Percentiles rank a stretch among this genome's conserved stretches.
These are phyloP conservation scores for Dendropsophus ebraccatus DNA, from an alignment of 2,113 vertebrate species.

Conservation along the genomic window DNA sequence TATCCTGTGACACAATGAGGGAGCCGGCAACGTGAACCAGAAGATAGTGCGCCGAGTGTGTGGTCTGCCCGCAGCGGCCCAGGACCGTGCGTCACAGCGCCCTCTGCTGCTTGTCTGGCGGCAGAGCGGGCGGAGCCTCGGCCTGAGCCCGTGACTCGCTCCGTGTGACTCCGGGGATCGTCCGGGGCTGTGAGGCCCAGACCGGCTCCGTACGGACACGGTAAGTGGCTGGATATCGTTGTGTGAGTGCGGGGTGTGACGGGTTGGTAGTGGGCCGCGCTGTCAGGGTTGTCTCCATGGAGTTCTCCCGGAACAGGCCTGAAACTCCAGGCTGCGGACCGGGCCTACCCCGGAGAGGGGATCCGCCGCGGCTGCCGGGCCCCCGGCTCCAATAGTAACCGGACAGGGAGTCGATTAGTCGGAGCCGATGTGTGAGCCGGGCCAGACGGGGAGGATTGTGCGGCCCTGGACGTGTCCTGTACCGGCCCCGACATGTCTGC, in stretches of 20 bases:
- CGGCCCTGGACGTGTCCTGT: neutral
- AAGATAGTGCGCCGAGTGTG: neutral
- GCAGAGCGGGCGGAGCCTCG: conserved; percentile 49
- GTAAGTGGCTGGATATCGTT: neutral
- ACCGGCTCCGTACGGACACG: conserved; percentile 37
- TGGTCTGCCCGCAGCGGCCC: neutral
- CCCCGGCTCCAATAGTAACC: neutral
- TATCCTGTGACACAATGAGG: neutral
- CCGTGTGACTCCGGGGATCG: conserved; percentile 54
- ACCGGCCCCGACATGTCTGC: neutral
- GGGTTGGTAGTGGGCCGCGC: no score
- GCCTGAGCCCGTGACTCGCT: conserved; percentile 57
- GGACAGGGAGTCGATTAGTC: neutral
- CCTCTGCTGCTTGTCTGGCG: conserved; percentile 15
- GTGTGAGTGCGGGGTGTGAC: no score
- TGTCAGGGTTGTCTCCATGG: neutral
- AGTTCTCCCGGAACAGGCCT: neutral
- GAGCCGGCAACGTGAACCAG: neutral
- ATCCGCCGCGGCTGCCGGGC: neutral
- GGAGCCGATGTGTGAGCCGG: neutral
- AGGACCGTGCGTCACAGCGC: neutral
- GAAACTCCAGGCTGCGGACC: conserved; percentile 13
- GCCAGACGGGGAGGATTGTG: neutral
- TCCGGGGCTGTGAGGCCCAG: conserved; percentile 52
- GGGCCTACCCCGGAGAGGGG: conserved; percentile 10